Evolutionary conservation across 2,888 invertebrate species (phyloP), one percentile per base, ranked within the genome.

Genomic region (Elysia crispata): DNA sequence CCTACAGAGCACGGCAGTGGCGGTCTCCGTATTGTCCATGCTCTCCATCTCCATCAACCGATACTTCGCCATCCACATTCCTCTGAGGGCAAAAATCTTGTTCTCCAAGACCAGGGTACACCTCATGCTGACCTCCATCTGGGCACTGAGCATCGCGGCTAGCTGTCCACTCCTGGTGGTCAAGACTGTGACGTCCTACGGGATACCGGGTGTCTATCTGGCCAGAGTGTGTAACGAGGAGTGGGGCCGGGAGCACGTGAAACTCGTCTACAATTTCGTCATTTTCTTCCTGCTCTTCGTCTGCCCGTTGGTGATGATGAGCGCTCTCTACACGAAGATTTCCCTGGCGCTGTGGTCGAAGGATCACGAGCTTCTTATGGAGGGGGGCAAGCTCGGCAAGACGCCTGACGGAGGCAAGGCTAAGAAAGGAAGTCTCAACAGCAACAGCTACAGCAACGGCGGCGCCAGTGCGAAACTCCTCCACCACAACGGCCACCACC

Each of bases 1-100:
- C 82, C 60, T 89, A 0, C 89, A 89, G 75, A 88, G 88, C 31
- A 84, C 86, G 5, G 86, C 88, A 0, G 86, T 89, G 0, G 83
- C 83, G 0, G 87, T 89, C 28, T 87, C 88, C 76, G 87, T 88
- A 11, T 81, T 89, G 0, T 87, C 86, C 13, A 83, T 89, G 66
- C 81, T 89, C 20, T 84, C 85, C 20, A 88, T 89, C 54, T 87
- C 88, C 77, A 82, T 87, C 33, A 87, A 88, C 73, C 83, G 89
- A 23, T 88, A 87, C 82, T 74, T 82, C 74, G 76, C 82, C 79
- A 57, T 80, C 78, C 54, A 80, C 69, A 57, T 79, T 50, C 62
- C 82, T 23, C 60, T 77, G 33, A 57, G 75, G 31, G 57, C 77
- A 33, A 62, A 78, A 72, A 66, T 78, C 76, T 50, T 82, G 31